Base-by-base conservation (phyloP, 92 coral and sea anemone genomes). In the Zoanthus sansibaricus region DNA sequence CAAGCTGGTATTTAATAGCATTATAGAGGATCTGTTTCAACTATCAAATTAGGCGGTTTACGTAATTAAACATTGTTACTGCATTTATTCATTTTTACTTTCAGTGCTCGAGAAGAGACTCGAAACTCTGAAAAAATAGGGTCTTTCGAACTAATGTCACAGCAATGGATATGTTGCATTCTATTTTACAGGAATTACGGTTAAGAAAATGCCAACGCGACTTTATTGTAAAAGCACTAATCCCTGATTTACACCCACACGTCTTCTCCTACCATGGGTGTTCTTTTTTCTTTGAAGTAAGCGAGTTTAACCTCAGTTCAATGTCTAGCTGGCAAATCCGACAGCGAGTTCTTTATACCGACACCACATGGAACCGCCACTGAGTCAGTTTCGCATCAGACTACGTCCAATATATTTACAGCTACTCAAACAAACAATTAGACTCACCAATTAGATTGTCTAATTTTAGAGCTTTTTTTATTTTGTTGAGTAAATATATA, bases 211-310 rank as follows among this genome's bases (percentile, higher is more conserved):
- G 42, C 61, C 72, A 37, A 79, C 58, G 68, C 13, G 33, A 8
- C 16, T 13, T n/a, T 18, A 46, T 18, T 80, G 5, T 48, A 11
- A 80, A 30, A 46, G 7, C 4, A 64, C 47, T 80, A 80, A 80
- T 80, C 85, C 85, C 75, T 66, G 61, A 71, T 78, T 68, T 80
- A 30, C 64, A 80, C 32, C 75, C 25, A 0, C 25, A 10, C 66
- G 73, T 80, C 16, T 48, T 64, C 74, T 45, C 12, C 62, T 46
- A 20, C 3, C 85, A 12, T 46, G 85, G 74, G 85, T 80, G 85
- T 80, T 67, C 85, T 80, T 25, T 46, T 14, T 62, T 37, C 71
- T 80, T 80, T 80, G 85, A 80, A 64, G 75, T 80, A 9, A 45
- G 59, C 48, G 74, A 69, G 67, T 44, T 66, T 46, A 4, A 20